A percentile compares a stretch with the other conserved stretches of the same genome.
Evolutionary conservation across 2,888 invertebrate species (phyloP).

Genomic region (Metellina segmentata): DNA sequence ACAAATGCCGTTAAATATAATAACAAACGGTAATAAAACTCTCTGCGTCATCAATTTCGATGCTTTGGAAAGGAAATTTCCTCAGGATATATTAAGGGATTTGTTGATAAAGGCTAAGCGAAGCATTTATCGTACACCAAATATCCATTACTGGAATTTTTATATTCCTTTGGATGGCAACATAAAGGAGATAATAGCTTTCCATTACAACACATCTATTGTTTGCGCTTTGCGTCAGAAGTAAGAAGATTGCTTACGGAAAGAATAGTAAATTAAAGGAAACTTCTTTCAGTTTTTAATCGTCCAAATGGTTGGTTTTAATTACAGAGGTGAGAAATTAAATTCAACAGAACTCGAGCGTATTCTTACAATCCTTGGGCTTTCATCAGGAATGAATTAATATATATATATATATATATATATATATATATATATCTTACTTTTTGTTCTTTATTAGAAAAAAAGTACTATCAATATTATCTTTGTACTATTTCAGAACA

Average conservation of each 20-base stretch:
- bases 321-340: not conserved
- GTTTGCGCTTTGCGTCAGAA: slow-evolving; percentile 38
- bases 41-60: not conserved
- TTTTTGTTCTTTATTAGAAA: too few relatives aligned
- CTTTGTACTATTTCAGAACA: too few relatives aligned
- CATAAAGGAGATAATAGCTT: slow-evolving; percentile 60
- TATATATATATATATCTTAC: too few relatives aligned
- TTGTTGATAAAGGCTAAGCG: slow-evolving; percentile 54
- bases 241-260: slow-evolving; percentile 2
- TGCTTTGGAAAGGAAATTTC: slow-evolving; percentile 5
- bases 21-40: slow-evolving; percentile 40
- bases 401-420: too few relatives aligned
- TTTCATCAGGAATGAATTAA: too few relatives aligned
- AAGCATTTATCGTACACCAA: slow-evolving; percentile 58
- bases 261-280: not conserved
- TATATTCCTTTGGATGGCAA: slow-evolving; percentile 55
- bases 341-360: too few relatives aligned
- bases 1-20: slow-evolving; percentile 42
- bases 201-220: slow-evolving; percentile 52
- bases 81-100: slow-evolving; percentile 44
- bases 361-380: too few relatives aligned
- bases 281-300: not conserved
- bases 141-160: slow-evolving; percentile 67
- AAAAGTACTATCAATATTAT: too few relatives aligned
- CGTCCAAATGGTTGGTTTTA: not conserved